Evolutionary conservation across 2,797 vertebrate genomes (phyloP), one percentile per base, ranked within the genome.

Genomic region (Onychomys arenicola): DNA sequence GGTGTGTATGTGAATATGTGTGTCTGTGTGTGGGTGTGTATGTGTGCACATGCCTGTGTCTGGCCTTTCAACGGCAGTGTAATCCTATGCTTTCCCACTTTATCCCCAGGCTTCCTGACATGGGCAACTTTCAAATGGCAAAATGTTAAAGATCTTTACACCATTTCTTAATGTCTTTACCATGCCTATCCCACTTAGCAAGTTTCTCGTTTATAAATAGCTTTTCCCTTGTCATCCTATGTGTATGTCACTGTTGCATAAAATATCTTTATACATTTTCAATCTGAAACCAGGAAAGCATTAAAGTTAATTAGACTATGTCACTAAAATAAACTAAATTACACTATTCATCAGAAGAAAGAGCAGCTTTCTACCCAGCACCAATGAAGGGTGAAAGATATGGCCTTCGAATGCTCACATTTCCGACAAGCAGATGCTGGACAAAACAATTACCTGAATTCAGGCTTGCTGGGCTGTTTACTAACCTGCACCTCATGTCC

Each of bases 111-210:
- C 57, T 23, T n/a, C 78, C 46, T 2, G 87, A 37, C 71, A n/a
- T 5, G 10, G 27, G 32, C 23, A 43, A 40, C 16, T n/a, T 71
- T 2, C 2, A 4, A 61, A 65, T 83, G 3, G 49, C n/a, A 77
- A 46, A n/a, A 5, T 0, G 40, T 6, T 77, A 17, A 0, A 9
- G 12, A 19, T 12, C 11, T 25, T 29, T 0, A 9, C 0, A 13
- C 21, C 40, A 8, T 7, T 80, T 78, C 84, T 63, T 4, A 71
- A 2, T 2, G 9, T 34, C 25, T 67, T 75, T 6, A 32, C 21
- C 67, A 3, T 25, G 9, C 37, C 27, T 5, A 2, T 1, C 17
- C 65, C n/a, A 12, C 5, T 13, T 21, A n/a, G 32, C 2, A 46
- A 40, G 14, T 49, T 59, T 40, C n/a, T 71, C 83, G 81, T 55